Evolutionary conservation across 2,113 vertebrate genomes (phyloP).

Genomic region (Agapornis roseicollis): DNA sequence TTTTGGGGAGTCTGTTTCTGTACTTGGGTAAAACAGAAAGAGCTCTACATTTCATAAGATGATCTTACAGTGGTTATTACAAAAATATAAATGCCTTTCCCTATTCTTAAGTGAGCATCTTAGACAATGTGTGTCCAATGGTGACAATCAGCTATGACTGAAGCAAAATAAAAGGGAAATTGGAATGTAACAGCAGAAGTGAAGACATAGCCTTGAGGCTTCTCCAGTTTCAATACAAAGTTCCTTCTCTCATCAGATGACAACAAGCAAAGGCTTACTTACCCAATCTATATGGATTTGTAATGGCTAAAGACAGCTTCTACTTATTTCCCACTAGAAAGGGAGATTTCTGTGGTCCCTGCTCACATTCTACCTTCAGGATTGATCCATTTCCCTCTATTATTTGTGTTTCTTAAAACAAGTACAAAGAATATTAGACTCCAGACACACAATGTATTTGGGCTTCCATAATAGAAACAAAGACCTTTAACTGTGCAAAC

Average conservation of each 20-base stretch:
- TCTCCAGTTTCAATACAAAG: neutral
- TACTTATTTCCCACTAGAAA: neutral
- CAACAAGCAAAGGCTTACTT: neutral
- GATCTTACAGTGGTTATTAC: neutral
- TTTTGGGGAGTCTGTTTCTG: neutral
- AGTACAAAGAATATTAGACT: neutral
- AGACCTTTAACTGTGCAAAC: neutral
- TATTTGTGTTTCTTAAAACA: neutral
- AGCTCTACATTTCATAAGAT: neutral
- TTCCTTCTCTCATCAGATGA: neutral
- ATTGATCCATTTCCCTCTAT: neutral
- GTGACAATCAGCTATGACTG: neutral
- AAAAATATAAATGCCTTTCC: neutral
- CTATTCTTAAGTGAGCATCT: neutral
- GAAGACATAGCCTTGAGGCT: neutral
- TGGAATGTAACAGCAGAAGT: neutral
- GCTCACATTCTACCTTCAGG: neutral
- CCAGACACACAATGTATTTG: neutral
- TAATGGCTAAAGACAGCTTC: neutral
- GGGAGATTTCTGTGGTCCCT: neutral
- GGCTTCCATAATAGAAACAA: neutral
- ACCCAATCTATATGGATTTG: neutral
- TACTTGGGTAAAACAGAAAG: neutral
- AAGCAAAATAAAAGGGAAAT: neutral
- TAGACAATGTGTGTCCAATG: neutral